Evolutionary conservation across 2,113 vertebrate genomes (phyloP), one percentile per base, ranked within the genome.

Genomic region (Melanotaenia duboulayi): DNA sequence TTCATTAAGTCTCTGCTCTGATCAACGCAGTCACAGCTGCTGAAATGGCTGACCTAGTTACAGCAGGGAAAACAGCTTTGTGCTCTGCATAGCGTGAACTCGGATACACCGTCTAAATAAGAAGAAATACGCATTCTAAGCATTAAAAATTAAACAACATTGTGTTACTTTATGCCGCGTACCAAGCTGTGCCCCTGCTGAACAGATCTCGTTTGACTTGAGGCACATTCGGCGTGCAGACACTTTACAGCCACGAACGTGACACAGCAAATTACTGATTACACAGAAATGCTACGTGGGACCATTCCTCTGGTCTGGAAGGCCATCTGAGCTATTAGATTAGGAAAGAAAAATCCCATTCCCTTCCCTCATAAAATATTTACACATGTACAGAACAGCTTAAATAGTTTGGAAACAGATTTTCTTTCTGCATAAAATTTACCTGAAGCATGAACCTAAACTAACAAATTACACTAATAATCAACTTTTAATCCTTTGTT

Each of bases 31-130:
- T 46, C 61, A 54, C 68, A 77, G 85, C 65, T 76, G 75, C 78
- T 52, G 74, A 44, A 67, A 71, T 4, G 32, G 74, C 78, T 70
- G 78, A 84, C 75, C 85, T 63, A 71, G n/a, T 73, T 81, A 66
- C 75, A 78, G 77, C 68, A 81, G 84, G 10, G 24, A 9, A 16
- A 20, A 55, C 12, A 16, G 12, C 6, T 2, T 66, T 48, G 17
- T 14, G 25, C 61, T 65, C 24, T 55, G 42, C 28, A 16, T 19
- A 39, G 52, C 42, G n/a, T 20, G 16, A 46, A 73, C 54, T 52
- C 17, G 39, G 16, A n/a, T 2, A 11, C 57, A 7, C 37, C 4
- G 2, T 20, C 23, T n/a, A 19, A 37, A 61, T 19, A 17, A 19
- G 16, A 42, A 17, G 40, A 11, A 65, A 10, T 0, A 1, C 12